phyloP scores from a whole-genome alignment of 1,140 invertebrate genomes.

The Leptinotarsa texana region DNA sequence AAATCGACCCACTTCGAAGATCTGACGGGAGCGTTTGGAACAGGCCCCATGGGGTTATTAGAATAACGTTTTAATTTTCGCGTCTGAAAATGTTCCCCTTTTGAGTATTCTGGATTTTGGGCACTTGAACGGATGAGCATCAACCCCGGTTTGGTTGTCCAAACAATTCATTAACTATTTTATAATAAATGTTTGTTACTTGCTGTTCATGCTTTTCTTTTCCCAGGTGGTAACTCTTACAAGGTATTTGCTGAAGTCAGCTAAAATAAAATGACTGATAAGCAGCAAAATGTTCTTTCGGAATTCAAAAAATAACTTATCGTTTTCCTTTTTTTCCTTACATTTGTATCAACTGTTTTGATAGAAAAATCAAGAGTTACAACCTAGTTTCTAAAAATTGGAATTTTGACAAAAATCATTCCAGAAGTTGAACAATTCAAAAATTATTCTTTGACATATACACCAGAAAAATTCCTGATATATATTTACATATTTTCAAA shows the following conservation, averaged over 20 bases:
- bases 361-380: too few relatives aligned
- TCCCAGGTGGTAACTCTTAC: conserved; percentile 13
- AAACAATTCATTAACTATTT: conserved; percentile 43
- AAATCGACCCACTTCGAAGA: not conserved
- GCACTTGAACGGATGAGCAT: conserved; percentile 28
- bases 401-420: too few relatives aligned
- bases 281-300: too few relatives aligned
- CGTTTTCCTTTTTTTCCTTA: too few relatives aligned
- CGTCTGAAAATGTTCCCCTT: not conserved
- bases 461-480: too few relatives aligned
- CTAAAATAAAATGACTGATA: too few relatives aligned
- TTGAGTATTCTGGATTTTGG: conserved; percentile 30
- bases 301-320: too few relatives aligned
- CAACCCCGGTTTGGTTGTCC: conserved; percentile 43
- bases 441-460: too few relatives aligned
- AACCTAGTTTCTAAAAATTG: too few relatives aligned
- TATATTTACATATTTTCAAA: too few relatives aligned
- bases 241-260: not conserved
- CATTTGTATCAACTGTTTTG: too few relatives aligned
- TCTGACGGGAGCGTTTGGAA: not conserved
- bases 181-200: conserved; percentile 35
- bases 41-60: conserved; percentile 19
- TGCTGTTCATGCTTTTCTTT: conserved; percentile 44
- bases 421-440: too few relatives aligned
- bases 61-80: conserved; percentile 22